Evolutionary conservation across 2,113 vertebrate species (phyloP).

Genomic region (Cephalopterus ornatus): DNA sequence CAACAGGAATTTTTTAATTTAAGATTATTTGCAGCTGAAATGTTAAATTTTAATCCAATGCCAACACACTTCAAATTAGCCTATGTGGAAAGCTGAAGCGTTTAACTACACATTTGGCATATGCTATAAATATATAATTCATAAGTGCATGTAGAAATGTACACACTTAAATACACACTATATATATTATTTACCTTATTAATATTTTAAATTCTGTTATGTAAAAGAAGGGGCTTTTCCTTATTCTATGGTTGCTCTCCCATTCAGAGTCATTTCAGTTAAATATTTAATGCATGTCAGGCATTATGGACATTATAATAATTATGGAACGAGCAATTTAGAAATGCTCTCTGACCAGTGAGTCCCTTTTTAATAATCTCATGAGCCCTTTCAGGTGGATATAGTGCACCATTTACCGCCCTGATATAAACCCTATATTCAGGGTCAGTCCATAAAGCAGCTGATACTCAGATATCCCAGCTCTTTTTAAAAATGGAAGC

Average conservation of each 20-base stretch:
- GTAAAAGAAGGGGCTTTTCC: conserved; percentile 45
- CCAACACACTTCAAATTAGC: background rate
- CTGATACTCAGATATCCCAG: background rate
- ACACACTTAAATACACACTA: background rate
- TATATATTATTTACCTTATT: background rate
- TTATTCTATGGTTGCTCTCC: background rate
- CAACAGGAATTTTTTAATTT: background rate
- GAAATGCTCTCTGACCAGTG: background rate
- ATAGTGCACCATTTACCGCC: background rate
- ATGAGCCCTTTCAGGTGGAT: background rate
- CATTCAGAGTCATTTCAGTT: background rate
- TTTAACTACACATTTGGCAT: background rate
- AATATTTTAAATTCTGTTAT: background rate
- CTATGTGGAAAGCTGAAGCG: background rate
- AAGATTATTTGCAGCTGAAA: background rate
- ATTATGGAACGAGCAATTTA: conserved; percentile 53
- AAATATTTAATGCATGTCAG: background rate
- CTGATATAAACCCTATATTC: background rate
- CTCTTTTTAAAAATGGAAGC: background rate
- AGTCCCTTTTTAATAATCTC: background rate
- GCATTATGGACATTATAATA: conserved; percentile 48
- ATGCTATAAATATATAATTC: background rate
- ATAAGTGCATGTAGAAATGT: background rate
- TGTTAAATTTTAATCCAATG: background rate
- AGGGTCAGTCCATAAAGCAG: background rate